A percentile compares a stretch with the other conserved stretches of the same genome.
These are phyloP conservation scores for Sus scrofa DNA, from an alignment of 2,113 vertebrate species.

Conservation along the genomic window T2T-Sscrofa CM000812.6:141989501-141990000, in stretches of 20 bases:
- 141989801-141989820: neutral
- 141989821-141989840: neutral
- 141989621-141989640: neutral
- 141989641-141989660: neutral
- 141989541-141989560: neutral
- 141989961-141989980: neutral
- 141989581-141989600: neutral
- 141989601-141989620: neutral
- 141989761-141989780: neutral
- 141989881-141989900: neutral
- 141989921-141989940: neutral
- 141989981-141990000: neutral
- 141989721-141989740: neutral
- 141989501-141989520: neutral
- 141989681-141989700: conserved; percentile 5
- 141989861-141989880: neutral
- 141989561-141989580: neutral
- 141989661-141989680: neutral
- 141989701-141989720: neutral
- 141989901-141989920: neutral
- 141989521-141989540: neutral
- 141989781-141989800: neutral
- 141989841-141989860: neutral
- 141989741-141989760: neutral
- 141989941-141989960: neutral